Percentiles rank a stretch among this genome's conserved stretches.
Evolutionary conservation across 2,888 invertebrate species (phyloP).

Genomic region (Rapana venosa): DNA sequence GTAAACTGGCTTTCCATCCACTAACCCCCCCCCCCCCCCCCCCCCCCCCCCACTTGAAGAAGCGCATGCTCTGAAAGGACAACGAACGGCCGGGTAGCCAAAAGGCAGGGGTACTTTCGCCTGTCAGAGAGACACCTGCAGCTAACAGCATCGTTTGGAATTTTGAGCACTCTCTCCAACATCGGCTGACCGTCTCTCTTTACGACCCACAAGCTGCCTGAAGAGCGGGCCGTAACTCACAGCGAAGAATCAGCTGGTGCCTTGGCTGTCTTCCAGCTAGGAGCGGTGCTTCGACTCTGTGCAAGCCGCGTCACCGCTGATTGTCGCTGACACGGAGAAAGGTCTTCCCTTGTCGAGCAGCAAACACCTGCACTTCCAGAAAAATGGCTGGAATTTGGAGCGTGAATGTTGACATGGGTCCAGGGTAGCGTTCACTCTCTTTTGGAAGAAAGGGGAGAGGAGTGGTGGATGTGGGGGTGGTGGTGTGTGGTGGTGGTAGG

Average conservation of each 20-base stretch:
- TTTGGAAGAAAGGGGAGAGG: neutral
- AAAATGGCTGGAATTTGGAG: conserved; percentile 13
- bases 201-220: neutral
- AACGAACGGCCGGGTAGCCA: neutral
- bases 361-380: conserved; percentile 17
- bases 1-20: neutral
- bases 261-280: neutral
- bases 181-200: conserved; percentile 10
- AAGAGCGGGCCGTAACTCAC: conserved; percentile 2
- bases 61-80: neutral
- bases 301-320: neutral
- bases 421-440: neutral
- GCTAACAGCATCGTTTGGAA: neutral
- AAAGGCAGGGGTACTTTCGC: neutral
- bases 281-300: neutral
- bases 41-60: too few relatives aligned
- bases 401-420: neutral
- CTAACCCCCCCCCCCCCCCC: too few relatives aligned
- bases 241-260: conserved; percentile 15
- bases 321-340: neutral
- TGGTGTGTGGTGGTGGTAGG: too few relatives aligned
- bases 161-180: neutral
- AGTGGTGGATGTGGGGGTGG: too few relatives aligned
- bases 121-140: neutral
- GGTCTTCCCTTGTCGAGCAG: conserved; percentile 26